Conservation (phyloP, 2,888 invertebrate species). For the Peribatodes rhomboidaria region DNA sequence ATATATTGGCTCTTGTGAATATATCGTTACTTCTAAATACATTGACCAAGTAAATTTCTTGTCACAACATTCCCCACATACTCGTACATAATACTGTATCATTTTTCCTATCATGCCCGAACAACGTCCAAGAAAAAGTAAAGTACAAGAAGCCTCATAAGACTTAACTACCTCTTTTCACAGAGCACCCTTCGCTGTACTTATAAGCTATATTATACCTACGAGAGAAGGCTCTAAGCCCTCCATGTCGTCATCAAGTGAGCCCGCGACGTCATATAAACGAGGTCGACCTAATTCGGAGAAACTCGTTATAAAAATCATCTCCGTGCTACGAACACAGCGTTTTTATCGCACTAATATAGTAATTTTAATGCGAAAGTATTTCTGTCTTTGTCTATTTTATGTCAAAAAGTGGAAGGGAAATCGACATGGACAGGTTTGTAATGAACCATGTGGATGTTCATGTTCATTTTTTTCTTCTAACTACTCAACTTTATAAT, state of each 20-base stretch:
- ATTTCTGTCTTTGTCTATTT: neutral
- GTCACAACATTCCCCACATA: neutral
- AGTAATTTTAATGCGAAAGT: neutral
- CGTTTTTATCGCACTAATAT: constrained; percentile 15
- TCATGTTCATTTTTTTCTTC: no score
- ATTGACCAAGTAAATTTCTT: neutral
- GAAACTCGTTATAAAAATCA: constrained; percentile 52
- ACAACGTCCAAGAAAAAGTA: constrained; percentile 47
- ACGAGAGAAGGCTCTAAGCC: constrained; percentile 42
- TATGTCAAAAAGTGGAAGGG: no score
- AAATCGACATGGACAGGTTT: no score
- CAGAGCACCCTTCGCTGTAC: constrained; percentile 47
- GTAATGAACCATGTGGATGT: no score
- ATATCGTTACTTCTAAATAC: neutral
- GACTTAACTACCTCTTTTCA: constrained; percentile 50
- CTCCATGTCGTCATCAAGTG: constrained; percentile 52
- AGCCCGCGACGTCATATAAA: constrained; percentile 49
- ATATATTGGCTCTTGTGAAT: no score
- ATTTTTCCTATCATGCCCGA: constrained; percentile 23
- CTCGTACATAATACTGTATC: constrained; percentile 1
- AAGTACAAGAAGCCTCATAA: constrained; percentile 46
- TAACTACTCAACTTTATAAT: no score
- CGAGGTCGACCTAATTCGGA: constrained; percentile 54
- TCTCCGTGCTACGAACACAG: constrained; percentile 37
- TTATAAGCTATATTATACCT: constrained; percentile 44